These are phyloP conservation scores for Spilosoma lubricipeda DNA, from an alignment of 2,888 invertebrate species.

Conservation along the genomic window DNA sequence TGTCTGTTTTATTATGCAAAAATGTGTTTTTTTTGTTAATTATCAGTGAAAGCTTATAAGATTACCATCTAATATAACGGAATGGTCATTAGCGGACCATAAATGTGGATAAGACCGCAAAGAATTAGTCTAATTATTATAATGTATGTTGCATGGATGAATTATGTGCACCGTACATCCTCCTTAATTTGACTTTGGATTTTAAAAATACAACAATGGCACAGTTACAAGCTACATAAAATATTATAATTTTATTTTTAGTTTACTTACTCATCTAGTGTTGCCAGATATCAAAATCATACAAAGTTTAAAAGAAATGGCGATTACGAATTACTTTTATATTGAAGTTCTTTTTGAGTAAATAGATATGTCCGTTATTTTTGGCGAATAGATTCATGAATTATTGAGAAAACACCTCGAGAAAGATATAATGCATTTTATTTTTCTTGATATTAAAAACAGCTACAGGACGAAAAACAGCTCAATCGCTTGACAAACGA, in stretches of 20 bases:
- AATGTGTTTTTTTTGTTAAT: background rate
- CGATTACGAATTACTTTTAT: background rate
- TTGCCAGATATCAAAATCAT: background rate
- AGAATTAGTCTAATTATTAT: background rate
- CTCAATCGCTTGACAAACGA: background rate
- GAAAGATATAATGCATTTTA: no score
- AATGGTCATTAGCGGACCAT: background rate
- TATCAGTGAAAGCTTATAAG: background rate
- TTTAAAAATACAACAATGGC: background rate
- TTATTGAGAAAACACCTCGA: no score
- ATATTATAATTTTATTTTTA: background rate
- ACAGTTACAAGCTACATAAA: no score
- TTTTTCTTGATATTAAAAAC: no score
- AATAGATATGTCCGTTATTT: background rate
- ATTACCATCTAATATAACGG: background rate
- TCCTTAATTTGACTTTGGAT: background rate
- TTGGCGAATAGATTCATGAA: background rate
- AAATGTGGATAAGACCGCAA: background rate
- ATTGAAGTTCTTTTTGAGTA: no score
- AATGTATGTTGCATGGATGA: background rate
- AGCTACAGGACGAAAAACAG: background rate
- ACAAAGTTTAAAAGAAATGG: background rate
- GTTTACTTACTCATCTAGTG: background rate
- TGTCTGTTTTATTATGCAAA: background rate
- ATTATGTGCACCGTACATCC: background rate